phyloP scores from a whole-genome alignment of 2,113 vertebrate species.

The Clarias batrachus region DNA sequence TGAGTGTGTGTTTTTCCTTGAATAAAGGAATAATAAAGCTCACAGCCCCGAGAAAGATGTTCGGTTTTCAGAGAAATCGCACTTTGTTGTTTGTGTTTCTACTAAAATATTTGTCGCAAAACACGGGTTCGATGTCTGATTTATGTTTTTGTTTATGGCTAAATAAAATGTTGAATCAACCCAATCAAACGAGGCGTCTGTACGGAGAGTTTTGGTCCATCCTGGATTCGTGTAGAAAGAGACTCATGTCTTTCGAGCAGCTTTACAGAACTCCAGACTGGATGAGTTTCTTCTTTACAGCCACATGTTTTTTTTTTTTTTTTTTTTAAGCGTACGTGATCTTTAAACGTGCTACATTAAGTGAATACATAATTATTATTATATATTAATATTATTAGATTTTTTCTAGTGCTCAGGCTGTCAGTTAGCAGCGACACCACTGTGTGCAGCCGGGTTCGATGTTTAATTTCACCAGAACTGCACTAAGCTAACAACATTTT shows the following conservation, averaged over 20 bases:
- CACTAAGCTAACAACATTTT: neutral
- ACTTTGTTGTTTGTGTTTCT: neutral
- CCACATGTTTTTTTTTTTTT: neutral
- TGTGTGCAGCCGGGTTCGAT: neutral
- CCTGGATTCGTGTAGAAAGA: neutral
- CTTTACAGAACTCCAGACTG: neutral
- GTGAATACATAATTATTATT: neutral
- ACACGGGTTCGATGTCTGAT: neutral
- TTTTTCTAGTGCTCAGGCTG: neutral
- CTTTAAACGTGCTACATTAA: neutral
- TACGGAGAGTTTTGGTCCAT: neutral
- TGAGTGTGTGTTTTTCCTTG: no score
- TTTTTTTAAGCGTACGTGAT: neutral
- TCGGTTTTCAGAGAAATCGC: neutral
- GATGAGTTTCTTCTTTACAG: neutral
- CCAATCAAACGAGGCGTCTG: neutral
- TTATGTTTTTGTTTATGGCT: neutral
- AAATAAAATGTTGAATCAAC: neutral
- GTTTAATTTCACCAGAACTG: neutral
- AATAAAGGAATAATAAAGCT: no score
- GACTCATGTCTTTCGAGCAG: neutral
- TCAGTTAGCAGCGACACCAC: neutral
- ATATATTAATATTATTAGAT: no score
- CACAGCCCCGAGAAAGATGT: no score
- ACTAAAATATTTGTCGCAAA: neutral